Conservation (phyloP, 2,113 vertebrate species). For the Spilogale gracilis region DNA sequence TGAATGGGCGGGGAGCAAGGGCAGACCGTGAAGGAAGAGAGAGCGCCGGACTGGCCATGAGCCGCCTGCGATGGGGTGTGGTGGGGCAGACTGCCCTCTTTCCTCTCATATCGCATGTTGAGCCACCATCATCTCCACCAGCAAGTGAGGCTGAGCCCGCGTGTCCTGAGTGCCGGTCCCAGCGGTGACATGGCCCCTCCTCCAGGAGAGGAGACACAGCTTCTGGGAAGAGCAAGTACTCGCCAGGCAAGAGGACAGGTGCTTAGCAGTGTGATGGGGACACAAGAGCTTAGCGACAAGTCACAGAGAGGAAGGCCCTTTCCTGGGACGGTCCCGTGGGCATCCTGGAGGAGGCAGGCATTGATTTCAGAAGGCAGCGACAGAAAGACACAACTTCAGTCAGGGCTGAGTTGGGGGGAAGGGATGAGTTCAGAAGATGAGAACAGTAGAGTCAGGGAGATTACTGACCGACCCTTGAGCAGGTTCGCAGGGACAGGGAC, state of each 20-base stretch:
- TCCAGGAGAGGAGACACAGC: background rate
- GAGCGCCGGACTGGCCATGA: fast-evolving
- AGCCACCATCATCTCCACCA: background rate
- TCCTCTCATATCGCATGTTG: background rate
- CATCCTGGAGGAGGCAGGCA: background rate
- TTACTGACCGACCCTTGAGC: background rate
- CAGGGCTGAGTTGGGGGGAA: background rate
- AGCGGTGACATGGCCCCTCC: background rate
- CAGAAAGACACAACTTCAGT: background rate
- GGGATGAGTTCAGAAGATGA: background rate
- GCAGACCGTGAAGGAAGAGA: background rate
- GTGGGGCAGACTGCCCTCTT: fast-evolving
- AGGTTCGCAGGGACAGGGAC: background rate
- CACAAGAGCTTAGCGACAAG: background rate
- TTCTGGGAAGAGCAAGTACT: background rate
- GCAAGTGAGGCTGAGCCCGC: background rate
- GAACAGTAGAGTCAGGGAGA: no score
- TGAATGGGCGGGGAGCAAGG: no score
- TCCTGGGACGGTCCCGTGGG: background rate
- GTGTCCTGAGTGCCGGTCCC: background rate
- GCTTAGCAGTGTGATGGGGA: background rate
- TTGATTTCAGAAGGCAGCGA: background rate
- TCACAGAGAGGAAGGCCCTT: background rate
- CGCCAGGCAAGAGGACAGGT: background rate
- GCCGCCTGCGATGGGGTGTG: background rate